Base-by-base conservation (phyloP, 30 jellyfish, hydroid and myxozoan genomes). In the Pseudorhiza aurosa region DNA sequence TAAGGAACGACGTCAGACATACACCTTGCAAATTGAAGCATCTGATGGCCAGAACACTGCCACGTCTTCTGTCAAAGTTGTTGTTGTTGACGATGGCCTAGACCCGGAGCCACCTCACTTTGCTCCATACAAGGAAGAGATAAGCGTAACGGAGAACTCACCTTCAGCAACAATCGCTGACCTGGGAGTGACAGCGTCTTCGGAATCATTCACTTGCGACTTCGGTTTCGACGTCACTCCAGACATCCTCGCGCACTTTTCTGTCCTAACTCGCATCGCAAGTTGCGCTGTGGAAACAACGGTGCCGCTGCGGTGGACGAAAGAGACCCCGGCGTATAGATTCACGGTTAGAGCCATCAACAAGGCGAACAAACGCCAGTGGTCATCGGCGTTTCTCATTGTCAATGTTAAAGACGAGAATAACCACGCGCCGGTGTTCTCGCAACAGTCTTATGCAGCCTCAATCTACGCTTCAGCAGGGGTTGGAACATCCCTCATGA, bases 201-300 rank as follows among this genome's bases (percentile, higher is more conserved):
- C 91, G 32, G 67, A 36, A 1, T 68, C 87, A 32, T 96, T 87
- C 77, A 53, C 77, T 5, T 92, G 98, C 75, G 96, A 47, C 24
- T 92, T 87, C 59, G 96, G 96, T 6, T 63, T 39, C 27, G 91
- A 81, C 50, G 95, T 67, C 32, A 71, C 98, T 2, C 96, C 96
- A 32, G 70, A 62, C 22, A 72, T 92, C 44, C 72, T 92, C 36
- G 59, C 46, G 12, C 35, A 58, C 68, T 92, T 92, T 57, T 5
- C 80, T 0, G 64, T 92, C 65, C 85, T 39, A 32, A 92, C 98
- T 7, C 96, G 87, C 45, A 33, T 78, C 29, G 22, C 84, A 42
- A 56, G 97, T 58, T 92, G 98, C 43, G 58, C 82, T 21, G 86
- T 92, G 17, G 89, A 82, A 62, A 74, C 87, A 17, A 17, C 78